Conservation (phyloP, 2,797 vertebrate genomes). For the Nyctibius grandis region DNA sequence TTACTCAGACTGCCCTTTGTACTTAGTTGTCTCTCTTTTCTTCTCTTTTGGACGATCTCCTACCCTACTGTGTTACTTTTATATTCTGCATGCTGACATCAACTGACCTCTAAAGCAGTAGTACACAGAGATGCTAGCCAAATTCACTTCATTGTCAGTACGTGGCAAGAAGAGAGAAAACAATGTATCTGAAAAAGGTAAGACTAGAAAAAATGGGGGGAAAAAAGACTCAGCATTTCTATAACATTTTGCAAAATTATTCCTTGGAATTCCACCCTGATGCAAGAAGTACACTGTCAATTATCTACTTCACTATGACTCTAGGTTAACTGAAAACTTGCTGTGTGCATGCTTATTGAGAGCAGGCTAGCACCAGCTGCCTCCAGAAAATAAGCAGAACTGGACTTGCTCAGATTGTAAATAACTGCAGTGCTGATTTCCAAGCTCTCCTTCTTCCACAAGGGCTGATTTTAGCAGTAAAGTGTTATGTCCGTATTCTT, state of each 20-base stretch:
- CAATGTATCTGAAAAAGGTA: neutral
- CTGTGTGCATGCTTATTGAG: neutral
- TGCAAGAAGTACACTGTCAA: neutral
- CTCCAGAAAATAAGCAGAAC: neutral
- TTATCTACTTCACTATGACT: neutral
- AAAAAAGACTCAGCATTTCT: neutral
- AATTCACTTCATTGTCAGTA: neutral
- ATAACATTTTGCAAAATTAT: neutral
- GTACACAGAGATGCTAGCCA: neutral
- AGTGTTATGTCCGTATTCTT: neutral
- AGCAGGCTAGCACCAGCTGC: neutral
- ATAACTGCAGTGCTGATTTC: neutral
- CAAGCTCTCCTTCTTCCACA: neutral
- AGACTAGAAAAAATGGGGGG: neutral
- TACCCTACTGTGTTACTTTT: neutral
- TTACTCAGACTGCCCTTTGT: neutral
- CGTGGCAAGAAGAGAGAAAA: neutral
- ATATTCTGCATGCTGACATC: neutral
- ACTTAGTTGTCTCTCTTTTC: neutral
- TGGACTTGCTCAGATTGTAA: neutral
- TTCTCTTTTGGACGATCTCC: neutral
- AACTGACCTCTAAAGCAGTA: neutral
- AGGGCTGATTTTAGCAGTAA: neutral
- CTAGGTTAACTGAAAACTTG: neutral
- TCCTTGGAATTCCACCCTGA: neutral